These are phyloP conservation scores for Chelon auratus DNA, from an alignment of 2,797 vertebrate genomes.

Conservation along the genomic window DNA sequence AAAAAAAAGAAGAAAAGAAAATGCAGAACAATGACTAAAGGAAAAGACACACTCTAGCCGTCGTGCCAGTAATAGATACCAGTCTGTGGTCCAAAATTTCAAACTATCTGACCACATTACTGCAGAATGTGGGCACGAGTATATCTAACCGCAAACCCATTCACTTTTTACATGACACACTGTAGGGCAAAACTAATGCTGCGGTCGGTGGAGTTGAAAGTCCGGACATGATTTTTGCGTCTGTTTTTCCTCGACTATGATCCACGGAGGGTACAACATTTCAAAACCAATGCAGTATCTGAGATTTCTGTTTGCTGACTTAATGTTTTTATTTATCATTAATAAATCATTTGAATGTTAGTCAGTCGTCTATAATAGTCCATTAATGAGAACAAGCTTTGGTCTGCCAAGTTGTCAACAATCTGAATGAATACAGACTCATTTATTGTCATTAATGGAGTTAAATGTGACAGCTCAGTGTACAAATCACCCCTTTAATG, in stretches of 20 bases:
- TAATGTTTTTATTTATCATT: neutral
- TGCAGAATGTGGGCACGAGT: slow-evolving; percentile 48
- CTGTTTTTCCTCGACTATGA: too few relatives aligned
- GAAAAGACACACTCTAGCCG: slow-evolving; percentile 39
- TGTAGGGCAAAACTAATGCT: slow-evolving; percentile 27
- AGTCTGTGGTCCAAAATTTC: slow-evolving; percentile 52
- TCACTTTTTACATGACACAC: slow-evolving; percentile 44
- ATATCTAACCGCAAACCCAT: slow-evolving; percentile 59
- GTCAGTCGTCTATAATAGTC: too few relatives aligned
- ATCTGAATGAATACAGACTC: too few relatives aligned
- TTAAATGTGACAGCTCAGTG: too few relatives aligned
- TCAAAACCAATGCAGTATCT: neutral
- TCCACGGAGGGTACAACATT: neutral
- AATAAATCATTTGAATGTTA: neutral
- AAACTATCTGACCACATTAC: slow-evolving; percentile 57
- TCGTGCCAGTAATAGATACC: slow-evolving; percentile 51
- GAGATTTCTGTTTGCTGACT: neutral
- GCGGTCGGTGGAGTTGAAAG: slow-evolving; percentile 37
- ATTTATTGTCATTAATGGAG: too few relatives aligned
- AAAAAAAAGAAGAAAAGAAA: slow-evolving; percentile 7
- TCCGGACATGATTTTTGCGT: neutral
- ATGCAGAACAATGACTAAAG: slow-evolving; percentile 58
- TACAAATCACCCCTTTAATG: too few relatives aligned
- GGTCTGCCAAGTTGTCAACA: neutral
- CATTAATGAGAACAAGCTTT: neutral